Evolutionary conservation across 2,888 invertebrate species (phyloP).

Genomic region (Cylindroiulus punctatus): DNA sequence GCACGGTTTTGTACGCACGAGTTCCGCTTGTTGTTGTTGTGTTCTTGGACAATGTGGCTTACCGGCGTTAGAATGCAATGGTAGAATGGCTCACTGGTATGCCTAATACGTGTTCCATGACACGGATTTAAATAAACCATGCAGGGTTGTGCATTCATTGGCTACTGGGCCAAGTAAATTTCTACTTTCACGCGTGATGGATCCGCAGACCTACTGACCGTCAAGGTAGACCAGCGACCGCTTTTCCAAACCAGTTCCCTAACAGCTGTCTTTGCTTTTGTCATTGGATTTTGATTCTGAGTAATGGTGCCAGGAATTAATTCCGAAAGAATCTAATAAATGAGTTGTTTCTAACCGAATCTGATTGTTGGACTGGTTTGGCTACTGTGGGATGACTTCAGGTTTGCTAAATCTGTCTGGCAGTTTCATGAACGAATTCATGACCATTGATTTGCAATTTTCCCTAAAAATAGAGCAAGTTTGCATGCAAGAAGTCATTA

Average conservation of each 20-base stretch:
- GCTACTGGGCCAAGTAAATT: slow-evolving; percentile 8
- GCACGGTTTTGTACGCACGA: not conserved
- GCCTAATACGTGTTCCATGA: not conserved
- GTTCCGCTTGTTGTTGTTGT: not conserved
- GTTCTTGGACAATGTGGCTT: not conserved
- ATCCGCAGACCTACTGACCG: not conserved
- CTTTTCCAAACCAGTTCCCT: slow-evolving; percentile 2
- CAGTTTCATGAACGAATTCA: too few relatives aligned
- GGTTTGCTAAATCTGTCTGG: not conserved
- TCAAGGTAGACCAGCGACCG: not conserved
- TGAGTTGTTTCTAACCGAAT: too few relatives aligned
- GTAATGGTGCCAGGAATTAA: not conserved
- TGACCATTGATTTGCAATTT: too few relatives aligned
- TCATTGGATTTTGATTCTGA: not conserved
- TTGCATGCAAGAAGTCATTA: too few relatives aligned
- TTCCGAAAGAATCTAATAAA: not conserved
- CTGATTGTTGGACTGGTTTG: too few relatives aligned
- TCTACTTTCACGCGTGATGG: slow-evolving; percentile 2
- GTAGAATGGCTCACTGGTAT: not conserved
- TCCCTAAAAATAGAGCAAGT: too few relatives aligned
- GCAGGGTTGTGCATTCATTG: slow-evolving; percentile 9
- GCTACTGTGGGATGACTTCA: not conserved
- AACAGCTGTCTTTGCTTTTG: not conserved
- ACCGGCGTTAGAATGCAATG: not conserved
- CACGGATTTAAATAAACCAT: slow-evolving; percentile 2